phyloP scores from a whole-genome alignment of 2,113 vertebrate genomes.

The Montifringilla adamsi region DNA sequence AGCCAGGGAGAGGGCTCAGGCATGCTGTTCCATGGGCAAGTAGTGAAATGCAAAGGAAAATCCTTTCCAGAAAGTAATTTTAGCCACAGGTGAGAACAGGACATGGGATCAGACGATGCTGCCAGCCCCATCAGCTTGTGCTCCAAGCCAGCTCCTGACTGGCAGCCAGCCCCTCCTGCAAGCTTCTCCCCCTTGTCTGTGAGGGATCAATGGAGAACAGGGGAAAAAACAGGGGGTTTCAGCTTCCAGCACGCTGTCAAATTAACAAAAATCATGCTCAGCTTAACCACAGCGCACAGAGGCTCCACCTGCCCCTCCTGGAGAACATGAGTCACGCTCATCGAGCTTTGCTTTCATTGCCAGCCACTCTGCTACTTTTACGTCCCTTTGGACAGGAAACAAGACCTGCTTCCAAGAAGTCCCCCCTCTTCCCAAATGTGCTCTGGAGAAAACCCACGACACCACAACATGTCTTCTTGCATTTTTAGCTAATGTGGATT shows the following conservation, averaged over 20 bases:
- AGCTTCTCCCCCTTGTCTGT: not conserved
- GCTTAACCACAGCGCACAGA: not conserved
- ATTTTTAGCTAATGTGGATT: not conserved
- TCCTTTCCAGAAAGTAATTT: not conserved
- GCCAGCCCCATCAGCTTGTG: fast-evolving
- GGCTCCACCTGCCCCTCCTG: constrained; percentile 30
- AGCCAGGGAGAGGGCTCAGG: not conserved
- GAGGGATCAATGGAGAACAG: not conserved
- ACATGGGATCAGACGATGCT: fast-evolving
- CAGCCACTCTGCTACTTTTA: not conserved
- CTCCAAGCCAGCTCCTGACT: not conserved
- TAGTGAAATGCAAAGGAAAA: not conserved
- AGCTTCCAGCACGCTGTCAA: not conserved
- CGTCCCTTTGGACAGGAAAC: not conserved
- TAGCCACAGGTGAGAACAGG: not conserved
- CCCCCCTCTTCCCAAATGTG: not conserved
- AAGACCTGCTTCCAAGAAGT: not conserved
- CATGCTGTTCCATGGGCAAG: not conserved
- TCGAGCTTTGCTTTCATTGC: not conserved
- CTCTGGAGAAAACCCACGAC: not conserved
- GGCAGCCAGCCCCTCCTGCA: not conserved
- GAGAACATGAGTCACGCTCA: constrained; percentile 47
- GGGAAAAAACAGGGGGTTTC: not conserved
- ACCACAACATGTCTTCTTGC: fast-evolving
- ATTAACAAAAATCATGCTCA: not conserved